Conservation (phyloP, 92 coral and sea anemone species). For the Heliopora coerulea region DNA sequence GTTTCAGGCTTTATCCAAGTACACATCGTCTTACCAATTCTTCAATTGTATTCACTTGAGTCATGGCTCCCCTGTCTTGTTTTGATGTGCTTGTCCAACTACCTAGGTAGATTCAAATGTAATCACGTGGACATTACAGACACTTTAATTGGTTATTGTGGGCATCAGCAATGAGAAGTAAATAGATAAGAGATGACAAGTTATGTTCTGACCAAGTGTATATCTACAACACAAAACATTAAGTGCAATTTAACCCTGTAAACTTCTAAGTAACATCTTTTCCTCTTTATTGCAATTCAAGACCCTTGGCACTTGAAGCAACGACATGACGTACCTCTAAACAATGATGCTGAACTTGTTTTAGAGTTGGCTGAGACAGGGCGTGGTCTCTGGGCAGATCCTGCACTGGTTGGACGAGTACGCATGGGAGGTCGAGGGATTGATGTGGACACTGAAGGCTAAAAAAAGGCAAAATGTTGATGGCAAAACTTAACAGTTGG, state of each 20-base stretch:
- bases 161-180: no score
- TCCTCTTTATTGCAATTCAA: no score
- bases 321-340: not conserved
- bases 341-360: not conserved
- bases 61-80: not conserved
- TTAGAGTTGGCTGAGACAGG: constrained; percentile 58
- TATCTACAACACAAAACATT: no score
- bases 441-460: not conserved
- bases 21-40: not conserved
- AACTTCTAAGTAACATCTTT: no score
- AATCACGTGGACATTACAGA: no score
- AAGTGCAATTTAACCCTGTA: no score
- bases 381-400: constrained; percentile 48
- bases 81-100: not conserved
- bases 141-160: no score
- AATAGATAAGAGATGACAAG: no score
- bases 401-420: constrained; percentile 83
- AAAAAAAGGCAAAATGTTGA: not conserved
- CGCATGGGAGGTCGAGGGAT: constrained; percentile 89
- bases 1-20: no score
- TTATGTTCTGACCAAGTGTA: no score
- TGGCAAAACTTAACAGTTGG: not conserved
- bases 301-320: no score
- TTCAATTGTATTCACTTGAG: not conserved
- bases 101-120: not conserved